Conservation (phyloP, 1,140 invertebrate species). For the Rhyacophila brunnea region DNA sequence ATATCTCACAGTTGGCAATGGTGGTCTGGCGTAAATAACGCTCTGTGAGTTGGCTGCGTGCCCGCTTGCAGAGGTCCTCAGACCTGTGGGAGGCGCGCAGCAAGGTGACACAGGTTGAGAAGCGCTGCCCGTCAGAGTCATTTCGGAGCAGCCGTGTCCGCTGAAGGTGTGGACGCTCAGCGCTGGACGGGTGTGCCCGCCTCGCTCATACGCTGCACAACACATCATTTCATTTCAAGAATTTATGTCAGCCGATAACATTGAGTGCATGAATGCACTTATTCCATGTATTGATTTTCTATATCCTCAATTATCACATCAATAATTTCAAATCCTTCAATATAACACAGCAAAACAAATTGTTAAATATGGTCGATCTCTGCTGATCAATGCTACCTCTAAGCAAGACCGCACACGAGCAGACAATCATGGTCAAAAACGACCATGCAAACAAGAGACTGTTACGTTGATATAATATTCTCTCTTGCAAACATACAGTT, state of each 20-base stretch:
- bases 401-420: too few relatives aligned
- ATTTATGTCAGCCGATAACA: neutral
- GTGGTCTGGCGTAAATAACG: conserved; percentile 54
- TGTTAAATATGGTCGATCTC: too few relatives aligned
- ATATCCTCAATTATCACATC: neutral
- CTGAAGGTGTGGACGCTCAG: conserved; percentile 88
- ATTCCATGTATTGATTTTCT: too few relatives aligned
- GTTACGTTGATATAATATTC: too few relatives aligned
- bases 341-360: too few relatives aligned
- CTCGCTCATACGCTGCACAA: conserved; percentile 82
- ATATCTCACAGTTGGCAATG: conserved; percentile 62
- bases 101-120: conserved; percentile 62
- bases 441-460: too few relatives aligned
- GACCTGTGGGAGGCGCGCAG: conserved; percentile 39
- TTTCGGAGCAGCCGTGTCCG: conserved; percentile 57
- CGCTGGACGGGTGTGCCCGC: conserved; percentile 78
- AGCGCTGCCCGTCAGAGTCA: conserved; percentile 43
- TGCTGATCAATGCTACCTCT: too few relatives aligned
- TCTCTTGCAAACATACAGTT: too few relatives aligned
- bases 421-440: too few relatives aligned
- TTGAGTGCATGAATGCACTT: too few relatives aligned
- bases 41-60: conserved; percentile 18
- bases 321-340: too few relatives aligned
- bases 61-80: conserved; percentile 24
- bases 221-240: too few relatives aligned